Evolutionary conservation across 2,888 invertebrate genomes (phyloP).

Genomic region (Imbricaverruca yamaguchii): DNA sequence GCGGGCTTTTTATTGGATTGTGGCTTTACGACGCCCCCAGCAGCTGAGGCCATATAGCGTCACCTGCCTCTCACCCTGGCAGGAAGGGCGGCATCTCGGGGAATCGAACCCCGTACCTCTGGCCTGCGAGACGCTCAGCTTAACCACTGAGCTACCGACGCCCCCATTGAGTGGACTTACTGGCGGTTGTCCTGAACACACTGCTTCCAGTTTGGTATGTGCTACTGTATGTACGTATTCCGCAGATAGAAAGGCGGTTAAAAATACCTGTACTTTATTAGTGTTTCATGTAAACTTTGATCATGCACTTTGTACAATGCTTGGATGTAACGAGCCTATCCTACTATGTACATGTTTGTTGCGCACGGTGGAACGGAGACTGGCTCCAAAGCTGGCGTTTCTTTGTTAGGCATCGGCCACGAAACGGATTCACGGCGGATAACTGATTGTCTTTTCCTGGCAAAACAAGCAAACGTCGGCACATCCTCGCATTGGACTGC

Average conservation of each 20-base stretch:
- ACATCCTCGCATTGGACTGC: neutral
- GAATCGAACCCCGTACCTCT: too few species aligned
- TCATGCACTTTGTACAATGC: constrained; percentile 22
- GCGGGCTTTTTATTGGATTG: too few species aligned
- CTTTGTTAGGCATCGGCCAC: neutral
- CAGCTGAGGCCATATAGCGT: too few species aligned
- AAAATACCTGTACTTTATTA: constrained; percentile 19
- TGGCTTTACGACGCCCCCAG: too few species aligned
- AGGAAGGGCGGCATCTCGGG: too few species aligned
- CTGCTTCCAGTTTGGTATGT: too few species aligned
- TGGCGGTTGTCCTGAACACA: too few species aligned
- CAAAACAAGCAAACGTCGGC: neutral
- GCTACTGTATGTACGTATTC: too few species aligned
- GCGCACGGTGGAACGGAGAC: neutral
- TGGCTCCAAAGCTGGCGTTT: neutral
- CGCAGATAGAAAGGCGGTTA: neutral
- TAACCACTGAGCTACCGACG: too few species aligned
- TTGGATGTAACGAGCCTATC: constrained; percentile 12
- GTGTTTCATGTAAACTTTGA: constrained; percentile 19
- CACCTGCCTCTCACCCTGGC: too few species aligned
- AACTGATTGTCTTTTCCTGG: constrained; percentile 15
- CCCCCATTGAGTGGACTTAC: too few species aligned
- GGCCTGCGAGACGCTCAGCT: too few species aligned
- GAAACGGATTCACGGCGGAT: neutral
- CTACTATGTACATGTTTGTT: constrained; percentile 6